These are phyloP conservation scores for Kuschelorhynchus macadamiae DNA, from an alignment of 2,888 invertebrate species.

Conservation along the genomic window DNA sequence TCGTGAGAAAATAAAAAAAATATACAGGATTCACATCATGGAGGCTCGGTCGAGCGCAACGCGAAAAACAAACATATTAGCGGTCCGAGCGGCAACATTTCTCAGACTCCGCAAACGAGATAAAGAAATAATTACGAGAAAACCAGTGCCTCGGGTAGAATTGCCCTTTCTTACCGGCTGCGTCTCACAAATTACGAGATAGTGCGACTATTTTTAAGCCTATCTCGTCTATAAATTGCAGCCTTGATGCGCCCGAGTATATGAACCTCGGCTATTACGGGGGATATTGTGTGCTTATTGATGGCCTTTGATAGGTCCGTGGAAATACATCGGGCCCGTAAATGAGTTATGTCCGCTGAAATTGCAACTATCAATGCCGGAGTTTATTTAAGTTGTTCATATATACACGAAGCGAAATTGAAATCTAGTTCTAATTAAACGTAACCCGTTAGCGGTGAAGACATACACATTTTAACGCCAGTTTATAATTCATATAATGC, in stretches of 20 bases:
- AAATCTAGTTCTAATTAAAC: too few relatives aligned
- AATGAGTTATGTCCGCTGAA: too few relatives aligned
- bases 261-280: slow-evolving; percentile 34
- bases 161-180: slow-evolving; percentile 33
- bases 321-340: too few relatives aligned
- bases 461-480: too few relatives aligned
- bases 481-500: too few relatives aligned
- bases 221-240: slow-evolving; percentile 40
- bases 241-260: slow-evolving; percentile 26
- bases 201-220: slow-evolving; percentile 27
- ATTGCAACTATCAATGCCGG: too few relatives aligned
- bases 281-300: slow-evolving; percentile 38
- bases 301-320: slow-evolving; percentile 32
- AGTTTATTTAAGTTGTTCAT: too few relatives aligned
- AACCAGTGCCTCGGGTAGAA: slow-evolving; percentile 25
- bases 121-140: slow-evolving; percentile 47
- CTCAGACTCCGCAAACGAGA: slow-evolving; percentile 37
- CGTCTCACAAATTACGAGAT: slow-evolving; percentile 41
- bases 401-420: too few relatives aligned
- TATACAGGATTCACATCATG: too few relatives aligned
- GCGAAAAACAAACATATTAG: slow-evolving; percentile 35
- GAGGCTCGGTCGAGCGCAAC: slow-evolving; percentile 4
- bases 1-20: too few relatives aligned
- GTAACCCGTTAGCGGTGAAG: too few relatives aligned
- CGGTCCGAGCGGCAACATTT: slow-evolving; percentile 29